Evolutionary conservation across 2,888 invertebrate species (phyloP).

Genomic region (Calameuta pallipes): DNA sequence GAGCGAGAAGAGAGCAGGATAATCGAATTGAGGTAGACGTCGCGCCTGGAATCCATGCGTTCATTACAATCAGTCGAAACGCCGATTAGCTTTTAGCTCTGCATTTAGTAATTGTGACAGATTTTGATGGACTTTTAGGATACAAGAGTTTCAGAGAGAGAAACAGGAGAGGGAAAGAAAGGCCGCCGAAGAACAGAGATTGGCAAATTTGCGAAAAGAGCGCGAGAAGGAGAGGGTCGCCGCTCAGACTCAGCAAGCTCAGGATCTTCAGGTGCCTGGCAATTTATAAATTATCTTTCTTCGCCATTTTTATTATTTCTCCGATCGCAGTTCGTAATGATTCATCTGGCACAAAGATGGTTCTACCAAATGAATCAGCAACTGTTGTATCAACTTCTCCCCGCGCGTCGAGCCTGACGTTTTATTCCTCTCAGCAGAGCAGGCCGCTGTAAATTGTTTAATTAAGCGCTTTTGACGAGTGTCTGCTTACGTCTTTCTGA

Average conservation of each 20-base stretch:
- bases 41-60: background rate
- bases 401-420: too few species aligned
- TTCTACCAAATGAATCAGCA: background rate
- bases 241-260: conserved; percentile 42
- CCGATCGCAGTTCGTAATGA: background rate
- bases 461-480: too few species aligned
- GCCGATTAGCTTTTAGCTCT: background rate
- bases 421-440: background rate
- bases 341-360: background rate
- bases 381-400: background rate
- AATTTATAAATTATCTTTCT: background rate
- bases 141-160: conserved; percentile 73
- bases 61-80: background rate
- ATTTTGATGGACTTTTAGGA: conserved; percentile 46
- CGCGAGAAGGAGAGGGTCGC: conserved; percentile 66
- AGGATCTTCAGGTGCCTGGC: conserved; percentile 44
- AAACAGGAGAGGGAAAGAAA: conserved; percentile 73
- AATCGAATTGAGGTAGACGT: conserved; percentile 71
- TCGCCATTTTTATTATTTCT: background rate
- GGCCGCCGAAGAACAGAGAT: conserved; percentile 69
- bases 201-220: conserved; percentile 72
- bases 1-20: conserved; percentile 76
- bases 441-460: background rate
- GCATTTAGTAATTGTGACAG: background rate
- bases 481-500: too few species aligned